A percentile compares a stretch with the other conserved stretches of the same genome.
phyloP scores from a whole-genome alignment of 2,888 invertebrate genomes.

The Unio delphinus region DNA sequence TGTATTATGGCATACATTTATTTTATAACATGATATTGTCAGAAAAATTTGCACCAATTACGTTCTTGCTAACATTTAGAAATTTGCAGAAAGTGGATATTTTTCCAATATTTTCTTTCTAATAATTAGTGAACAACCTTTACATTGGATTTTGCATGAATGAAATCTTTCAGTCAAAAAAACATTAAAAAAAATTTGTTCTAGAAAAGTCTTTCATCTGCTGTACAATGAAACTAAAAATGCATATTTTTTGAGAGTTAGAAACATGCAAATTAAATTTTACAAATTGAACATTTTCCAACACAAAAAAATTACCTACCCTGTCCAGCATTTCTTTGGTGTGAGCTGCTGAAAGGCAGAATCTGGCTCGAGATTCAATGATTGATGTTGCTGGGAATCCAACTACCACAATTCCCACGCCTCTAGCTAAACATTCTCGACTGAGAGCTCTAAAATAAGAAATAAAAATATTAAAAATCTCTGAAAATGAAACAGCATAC shows the following conservation, averaged over 20 bases:
- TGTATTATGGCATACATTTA: too few relatives aligned
- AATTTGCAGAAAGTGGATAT: too few relatives aligned
- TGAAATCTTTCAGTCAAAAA: too few relatives aligned
- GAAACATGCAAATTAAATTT: not conserved
- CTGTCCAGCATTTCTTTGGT: slow-evolving; percentile 93
- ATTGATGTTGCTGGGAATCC: slow-evolving; percentile 98
- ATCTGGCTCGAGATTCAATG: slow-evolving; percentile 83
- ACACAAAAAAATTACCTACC: slow-evolving; percentile 40
- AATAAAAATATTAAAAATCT: slow-evolving; percentile 1
- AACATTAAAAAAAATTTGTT: not conserved
- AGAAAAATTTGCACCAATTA: too few relatives aligned
- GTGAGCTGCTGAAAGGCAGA: slow-evolving; percentile 96
- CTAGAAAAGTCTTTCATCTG: not conserved
- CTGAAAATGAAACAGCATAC: not conserved
- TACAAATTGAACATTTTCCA: not conserved
- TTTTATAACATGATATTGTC: too few relatives aligned
- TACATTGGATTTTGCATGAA: too few relatives aligned
- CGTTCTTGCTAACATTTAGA: too few relatives aligned
- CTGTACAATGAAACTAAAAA: not conserved
- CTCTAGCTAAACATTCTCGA: slow-evolving; percentile 84
- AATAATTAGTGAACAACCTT: too few relatives aligned
- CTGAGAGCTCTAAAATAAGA: slow-evolving; percentile 82
- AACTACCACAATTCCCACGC: slow-evolving; percentile 94
- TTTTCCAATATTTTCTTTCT: too few relatives aligned
- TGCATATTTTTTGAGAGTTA: not conserved